These are phyloP conservation scores for Tokudaia muenninki DNA, from an alignment of 2,797 vertebrate genomes.

Conservation along the genomic window DNA sequence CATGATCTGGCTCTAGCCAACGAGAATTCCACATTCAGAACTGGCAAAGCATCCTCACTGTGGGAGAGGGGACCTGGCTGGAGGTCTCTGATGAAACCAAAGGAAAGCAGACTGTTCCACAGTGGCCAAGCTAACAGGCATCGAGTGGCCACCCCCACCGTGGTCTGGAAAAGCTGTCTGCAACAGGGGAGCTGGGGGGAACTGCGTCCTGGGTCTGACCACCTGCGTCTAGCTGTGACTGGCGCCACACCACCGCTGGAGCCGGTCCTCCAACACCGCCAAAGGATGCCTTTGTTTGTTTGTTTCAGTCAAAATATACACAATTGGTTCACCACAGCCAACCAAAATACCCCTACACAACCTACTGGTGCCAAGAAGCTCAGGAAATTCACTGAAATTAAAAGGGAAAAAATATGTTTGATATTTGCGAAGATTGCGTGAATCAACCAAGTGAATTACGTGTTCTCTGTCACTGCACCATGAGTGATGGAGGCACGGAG, in stretches of 20 bases:
- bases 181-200: not conserved
- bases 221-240: slow-evolving; percentile 36
- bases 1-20: not conserved
- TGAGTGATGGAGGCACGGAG: not conserved
- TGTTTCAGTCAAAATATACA: not conserved
- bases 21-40: not conserved
- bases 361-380: slow-evolving; percentile 63
- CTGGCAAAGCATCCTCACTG: not conserved
- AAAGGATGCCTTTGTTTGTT: slow-evolving; percentile 70
- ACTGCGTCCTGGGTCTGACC: not conserved
- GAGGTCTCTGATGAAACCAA: not conserved
- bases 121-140: not conserved
- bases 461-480: not conserved
- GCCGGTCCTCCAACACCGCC: slow-evolving; percentile 54
- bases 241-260: not conserved
- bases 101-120: not conserved
- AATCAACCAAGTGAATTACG: slow-evolving; percentile 42
- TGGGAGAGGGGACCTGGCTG: not conserved
- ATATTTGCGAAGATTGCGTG: slow-evolving; percentile 21
- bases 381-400: slow-evolving; percentile 46
- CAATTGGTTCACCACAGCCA: slow-evolving; percentile 27
- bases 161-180: not conserved
- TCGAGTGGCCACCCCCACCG: not conserved
- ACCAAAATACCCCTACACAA: slow-evolving; percentile 66
- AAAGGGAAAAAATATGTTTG: slow-evolving; percentile 41